phyloP scores from a whole-genome alignment of 2,888 invertebrate species.

The Cistogaster globosa region DNA sequence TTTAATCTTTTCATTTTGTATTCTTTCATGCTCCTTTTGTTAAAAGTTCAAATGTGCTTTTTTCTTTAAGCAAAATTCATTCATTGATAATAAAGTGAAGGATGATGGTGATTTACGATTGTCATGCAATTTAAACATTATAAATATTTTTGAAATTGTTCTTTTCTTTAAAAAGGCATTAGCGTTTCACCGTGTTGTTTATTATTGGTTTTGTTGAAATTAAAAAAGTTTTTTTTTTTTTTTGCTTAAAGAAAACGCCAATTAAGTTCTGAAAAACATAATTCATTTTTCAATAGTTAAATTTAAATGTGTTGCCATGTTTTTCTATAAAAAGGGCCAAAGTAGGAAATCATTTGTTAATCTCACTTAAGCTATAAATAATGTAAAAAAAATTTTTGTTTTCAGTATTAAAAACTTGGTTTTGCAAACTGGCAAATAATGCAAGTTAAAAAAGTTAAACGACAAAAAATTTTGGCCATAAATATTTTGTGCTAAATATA shows the following conservation, averaged over 20 bases:
- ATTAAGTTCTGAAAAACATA: slow-evolving; percentile 23
- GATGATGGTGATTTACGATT: slow-evolving; percentile 67
- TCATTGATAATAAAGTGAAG: slow-evolving; percentile 56
- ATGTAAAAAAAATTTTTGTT: slow-evolving; percentile 37
- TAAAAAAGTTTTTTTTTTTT: slow-evolving; percentile 3
- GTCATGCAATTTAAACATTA: slow-evolving; percentile 69
- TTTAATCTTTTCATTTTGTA: slow-evolving; percentile 56
- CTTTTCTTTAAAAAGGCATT: slow-evolving; percentile 1
- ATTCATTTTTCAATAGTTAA: slow-evolving; percentile 16
- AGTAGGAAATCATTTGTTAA: slow-evolving; percentile 8
- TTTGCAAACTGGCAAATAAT: background rate
- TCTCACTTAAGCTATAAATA: slow-evolving; percentile 54
- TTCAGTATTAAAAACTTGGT: slow-evolving; percentile 25
- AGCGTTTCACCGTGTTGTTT: background rate
- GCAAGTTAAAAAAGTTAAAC: background rate
- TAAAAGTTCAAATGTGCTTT: slow-evolving; percentile 37
- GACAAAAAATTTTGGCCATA: slow-evolving; percentile 6
- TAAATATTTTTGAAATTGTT: slow-evolving; percentile 46
- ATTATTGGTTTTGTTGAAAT: background rate
- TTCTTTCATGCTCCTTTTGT: slow-evolving; percentile 19
- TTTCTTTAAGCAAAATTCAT: slow-evolving; percentile 38
- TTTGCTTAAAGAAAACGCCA: background rate
- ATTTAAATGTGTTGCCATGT: background rate
- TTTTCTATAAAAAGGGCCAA: slow-evolving; percentile 6
- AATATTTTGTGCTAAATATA: slow-evolving; percentile 24